Evolutionary conservation across 2,113 vertebrate genomes (phyloP).

Genomic region (Emydocephalus ijimae): DNA sequence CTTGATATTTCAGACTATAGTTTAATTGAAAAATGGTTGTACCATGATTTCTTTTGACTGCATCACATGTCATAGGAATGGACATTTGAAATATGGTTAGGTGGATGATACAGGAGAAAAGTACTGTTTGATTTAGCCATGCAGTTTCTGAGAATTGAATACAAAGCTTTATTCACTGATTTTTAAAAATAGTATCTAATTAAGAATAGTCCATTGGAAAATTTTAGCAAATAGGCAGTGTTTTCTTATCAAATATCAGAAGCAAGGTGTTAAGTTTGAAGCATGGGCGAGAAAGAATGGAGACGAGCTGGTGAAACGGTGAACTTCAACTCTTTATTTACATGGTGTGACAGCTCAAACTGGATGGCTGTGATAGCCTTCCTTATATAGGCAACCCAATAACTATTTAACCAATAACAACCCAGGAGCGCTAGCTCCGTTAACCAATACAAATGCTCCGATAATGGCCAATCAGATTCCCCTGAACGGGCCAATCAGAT

Average conservation of each 20-base stretch:
- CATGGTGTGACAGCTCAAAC: too few relatives aligned
- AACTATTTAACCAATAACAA: too few relatives aligned
- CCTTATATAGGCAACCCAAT: too few relatives aligned
- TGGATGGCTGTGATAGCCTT: too few relatives aligned
- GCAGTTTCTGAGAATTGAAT: not conserved
- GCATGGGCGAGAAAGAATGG: too few relatives aligned
- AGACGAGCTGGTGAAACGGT: too few relatives aligned
- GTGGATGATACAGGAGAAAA: not conserved
- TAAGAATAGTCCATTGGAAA: not conserved
- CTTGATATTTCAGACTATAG: conserved; percentile 3
- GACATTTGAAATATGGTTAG: not conserved
- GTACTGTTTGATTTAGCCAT: not conserved
- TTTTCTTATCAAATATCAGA: not conserved
- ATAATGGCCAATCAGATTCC: too few relatives aligned
- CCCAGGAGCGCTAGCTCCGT: too few relatives aligned
- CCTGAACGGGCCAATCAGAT: too few relatives aligned
- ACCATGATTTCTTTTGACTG: conserved; percentile 43
- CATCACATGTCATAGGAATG: conserved; percentile 18
- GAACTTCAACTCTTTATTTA: too few relatives aligned
- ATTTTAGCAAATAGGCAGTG: not conserved
- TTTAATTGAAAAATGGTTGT: conserved; percentile 47
- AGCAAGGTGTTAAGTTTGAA: too few relatives aligned
- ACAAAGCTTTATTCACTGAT: not conserved
- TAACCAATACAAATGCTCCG: too few relatives aligned
- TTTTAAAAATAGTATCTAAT: not conserved